Conservation (phyloP, 2,797 vertebrate genomes). For the Podargus strigoides region DNA sequence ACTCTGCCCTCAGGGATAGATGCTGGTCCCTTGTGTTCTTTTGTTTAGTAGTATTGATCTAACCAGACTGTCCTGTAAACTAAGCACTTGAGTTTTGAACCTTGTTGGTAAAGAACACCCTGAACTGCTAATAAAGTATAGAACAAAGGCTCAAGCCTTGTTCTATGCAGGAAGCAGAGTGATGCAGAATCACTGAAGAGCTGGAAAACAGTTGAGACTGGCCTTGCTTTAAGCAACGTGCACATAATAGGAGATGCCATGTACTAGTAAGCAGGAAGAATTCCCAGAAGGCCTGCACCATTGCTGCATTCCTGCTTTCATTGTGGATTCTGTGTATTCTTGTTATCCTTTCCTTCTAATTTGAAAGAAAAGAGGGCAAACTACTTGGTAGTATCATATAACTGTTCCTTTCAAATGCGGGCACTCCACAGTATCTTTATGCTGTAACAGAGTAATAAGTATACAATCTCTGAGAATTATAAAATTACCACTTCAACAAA, state of each 20-base stretch:
- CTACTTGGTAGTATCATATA: conserved; percentile 17
- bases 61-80: background rate
- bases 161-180: background rate
- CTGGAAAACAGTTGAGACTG: background rate
- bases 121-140: background rate
- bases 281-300: background rate
- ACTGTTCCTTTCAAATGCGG: conserved; percentile 40
- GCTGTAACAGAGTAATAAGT: conserved; percentile 43
- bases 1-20: background rate
- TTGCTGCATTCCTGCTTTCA: background rate
- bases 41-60: background rate
- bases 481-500: conserved; percentile 61
- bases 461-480: conserved; percentile 55
- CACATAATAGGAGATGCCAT: background rate
- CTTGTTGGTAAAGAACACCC: background rate
- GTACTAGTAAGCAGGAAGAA: background rate
- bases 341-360: conserved; percentile 57
- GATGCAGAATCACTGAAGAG: background rate
- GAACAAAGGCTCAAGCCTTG: background rate
- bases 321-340: background rate
- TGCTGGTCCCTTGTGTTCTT: background rate
- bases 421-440: conserved; percentile 17
- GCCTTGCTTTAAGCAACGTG: background rate
- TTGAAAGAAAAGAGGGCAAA: conserved; percentile 43
- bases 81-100: background rate